phyloP scores from a whole-genome alignment of 1,140 invertebrate genomes.

The Bombus haemorrhoidalis region DNA sequence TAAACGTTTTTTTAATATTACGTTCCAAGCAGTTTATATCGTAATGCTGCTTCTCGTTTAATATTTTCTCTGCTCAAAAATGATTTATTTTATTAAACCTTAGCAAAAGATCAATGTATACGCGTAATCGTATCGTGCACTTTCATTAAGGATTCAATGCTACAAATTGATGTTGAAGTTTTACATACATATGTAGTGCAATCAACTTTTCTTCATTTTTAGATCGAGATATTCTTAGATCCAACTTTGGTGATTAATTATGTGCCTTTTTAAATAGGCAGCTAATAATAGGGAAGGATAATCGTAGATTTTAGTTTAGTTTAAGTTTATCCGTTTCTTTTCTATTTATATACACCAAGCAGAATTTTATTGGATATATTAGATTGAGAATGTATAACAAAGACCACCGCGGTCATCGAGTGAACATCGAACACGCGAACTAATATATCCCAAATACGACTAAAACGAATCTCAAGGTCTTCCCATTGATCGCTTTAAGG shows the following conservation, averaged over 20 bases:
- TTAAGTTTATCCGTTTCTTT: neutral
- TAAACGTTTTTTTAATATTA: neutral
- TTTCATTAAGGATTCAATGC: neutral
- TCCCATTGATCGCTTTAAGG: constrained; percentile 52
- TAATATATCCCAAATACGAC: constrained; percentile 35
- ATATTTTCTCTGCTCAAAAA: neutral
- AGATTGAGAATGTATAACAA: constrained; percentile 21
- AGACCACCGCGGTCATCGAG: constrained; percentile 16
- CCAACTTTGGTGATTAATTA: neutral
- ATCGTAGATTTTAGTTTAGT: neutral
- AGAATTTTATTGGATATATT: constrained; percentile 7
- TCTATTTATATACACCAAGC: neutral
- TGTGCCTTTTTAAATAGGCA: neutral
- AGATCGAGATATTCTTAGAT: neutral
- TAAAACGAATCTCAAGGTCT: constrained; percentile 60
- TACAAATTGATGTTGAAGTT: neutral
- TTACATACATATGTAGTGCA: neutral
- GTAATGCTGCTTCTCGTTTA: neutral
- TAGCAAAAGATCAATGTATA: neutral
- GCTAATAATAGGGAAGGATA: neutral
- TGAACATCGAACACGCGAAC: constrained; percentile 43
- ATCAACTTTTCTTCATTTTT: neutral
- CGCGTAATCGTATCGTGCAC: neutral
- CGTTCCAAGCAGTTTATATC: neutral
- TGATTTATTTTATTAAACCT: neutral